These are phyloP conservation scores for Abrostola tripartita DNA, from an alignment of 2,888 invertebrate species.

Conservation along the genomic window DNA sequence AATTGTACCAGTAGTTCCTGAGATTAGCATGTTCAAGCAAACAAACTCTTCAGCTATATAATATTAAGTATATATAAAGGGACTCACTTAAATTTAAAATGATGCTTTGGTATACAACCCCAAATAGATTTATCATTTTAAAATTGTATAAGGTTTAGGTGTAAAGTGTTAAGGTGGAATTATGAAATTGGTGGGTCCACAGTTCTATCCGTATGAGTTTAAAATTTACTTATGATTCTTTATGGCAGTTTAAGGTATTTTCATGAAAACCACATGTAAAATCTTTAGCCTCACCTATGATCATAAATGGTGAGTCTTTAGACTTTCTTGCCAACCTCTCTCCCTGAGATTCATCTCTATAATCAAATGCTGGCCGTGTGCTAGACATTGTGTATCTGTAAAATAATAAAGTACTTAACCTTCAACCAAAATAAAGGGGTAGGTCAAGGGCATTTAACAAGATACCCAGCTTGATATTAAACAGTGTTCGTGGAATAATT, in stretches of 20 bases:
- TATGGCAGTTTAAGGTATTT: too few relatives aligned
- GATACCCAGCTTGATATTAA: not conserved
- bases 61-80: too few relatives aligned
- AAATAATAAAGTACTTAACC: slow-evolving; percentile 15
- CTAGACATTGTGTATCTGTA: slow-evolving; percentile 70
- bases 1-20: too few relatives aligned
- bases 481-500: not conserved
- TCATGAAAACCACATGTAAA: not conserved
- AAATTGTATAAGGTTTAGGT: not conserved
- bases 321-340: slow-evolving; percentile 90
- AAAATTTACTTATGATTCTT: too few relatives aligned
- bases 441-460: not conserved
- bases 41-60: too few relatives aligned
- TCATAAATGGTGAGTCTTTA: slow-evolving; percentile 92
- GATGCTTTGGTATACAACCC: too few relatives aligned
- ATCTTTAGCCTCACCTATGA: slow-evolving; percentile 87
- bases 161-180: too few relatives aligned
- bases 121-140: not conserved
- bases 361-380: slow-evolving; percentile 77
- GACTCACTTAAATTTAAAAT: not conserved
- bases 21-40: too few relatives aligned
- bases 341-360: slow-evolving; percentile 87
- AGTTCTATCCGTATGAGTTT: too few relatives aligned
- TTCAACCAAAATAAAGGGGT: slow-evolving; percentile 4
- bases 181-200: too few relatives aligned